Evolutionary conservation across 2,888 invertebrate species (phyloP), one percentile per base, ranked within the genome.

Genomic region (Lasioglossum morio): DNA sequence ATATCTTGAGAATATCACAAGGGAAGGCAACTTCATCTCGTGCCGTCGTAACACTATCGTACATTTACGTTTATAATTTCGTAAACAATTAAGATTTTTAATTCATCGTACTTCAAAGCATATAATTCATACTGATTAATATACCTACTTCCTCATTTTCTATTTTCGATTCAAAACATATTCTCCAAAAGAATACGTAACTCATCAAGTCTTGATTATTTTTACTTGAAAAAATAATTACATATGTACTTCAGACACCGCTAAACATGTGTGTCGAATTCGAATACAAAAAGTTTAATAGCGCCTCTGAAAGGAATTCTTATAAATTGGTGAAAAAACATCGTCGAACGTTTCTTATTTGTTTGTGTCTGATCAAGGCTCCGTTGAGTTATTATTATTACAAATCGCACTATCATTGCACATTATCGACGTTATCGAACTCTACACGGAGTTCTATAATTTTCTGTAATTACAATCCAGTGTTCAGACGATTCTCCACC

Each of bases 391-490:
- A 46, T 60, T n/a, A 30, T 37, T 30, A 23, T 72, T n/a, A 23
- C 8, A 2, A 2, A 40, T 19, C 53, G 34, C 30, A n/a, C 48
- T 37, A 27, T 77, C 19, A 19, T 46, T 34, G 10, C 16, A 14
- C 48, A 46, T 78, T 46, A 40, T 40, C 72, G 30, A 66, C 46
- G 60, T 72, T 27, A 48, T 7, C 37, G 43, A 66, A 79, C 43
- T 34, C 23, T 57, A 53, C 3, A 27, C 43, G 57, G 37, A 23
- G 53, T 70, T 75, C 19, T 74, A 23, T 75, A 75, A 82, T 76
- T 81, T 76, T 72, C 53, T 72, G 12, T 12, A 75, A 81, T 82
- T 72, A 72, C 63, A n/a, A 66, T 83, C 37, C 34, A 69, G 16
- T 30, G 40, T 69, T n/a, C 19, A 34, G 37, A 72, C 73, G 7